These are phyloP conservation scores for Reticulitermes speratus DNA, from an alignment of 1,140 invertebrate genomes.

Conservation along the genomic window DNA sequence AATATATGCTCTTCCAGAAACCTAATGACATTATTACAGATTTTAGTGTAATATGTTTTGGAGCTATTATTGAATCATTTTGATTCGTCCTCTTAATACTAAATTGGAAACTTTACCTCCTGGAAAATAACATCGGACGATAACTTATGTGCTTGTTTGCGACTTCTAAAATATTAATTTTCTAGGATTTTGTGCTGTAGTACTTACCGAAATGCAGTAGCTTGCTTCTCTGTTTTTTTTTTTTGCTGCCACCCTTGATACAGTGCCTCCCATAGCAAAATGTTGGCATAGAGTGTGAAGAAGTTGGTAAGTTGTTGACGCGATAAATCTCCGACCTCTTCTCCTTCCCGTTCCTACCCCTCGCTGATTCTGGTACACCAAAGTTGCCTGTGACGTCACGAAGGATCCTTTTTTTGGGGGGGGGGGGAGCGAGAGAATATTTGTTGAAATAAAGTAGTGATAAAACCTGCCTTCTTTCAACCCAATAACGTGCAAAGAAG, in stretches of 20 bases:
- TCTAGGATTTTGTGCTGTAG: neutral
- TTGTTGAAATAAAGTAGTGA: neutral
- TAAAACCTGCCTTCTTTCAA: neutral
- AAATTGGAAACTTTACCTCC: too few relatives aligned
- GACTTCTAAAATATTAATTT: neutral
- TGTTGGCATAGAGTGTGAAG: neutral
- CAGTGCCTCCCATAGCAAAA: neutral
- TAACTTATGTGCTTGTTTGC: neutral
- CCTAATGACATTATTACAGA: too few relatives aligned
- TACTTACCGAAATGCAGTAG: neutral
- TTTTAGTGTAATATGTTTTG: too few relatives aligned
- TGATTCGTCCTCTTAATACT: too few relatives aligned
- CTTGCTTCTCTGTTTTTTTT: too few relatives aligned
- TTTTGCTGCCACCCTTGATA: neutral
- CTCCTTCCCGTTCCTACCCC: too few relatives aligned
- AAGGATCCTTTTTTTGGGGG: neutral
- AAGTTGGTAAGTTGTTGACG: neutral
- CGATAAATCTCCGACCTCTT: neutral
- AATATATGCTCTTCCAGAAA: too few relatives aligned
- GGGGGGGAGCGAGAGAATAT: too few relatives aligned
- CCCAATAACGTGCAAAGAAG: neutral
- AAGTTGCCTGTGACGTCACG: slow-evolving; percentile 1
- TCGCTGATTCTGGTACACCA: neutral
- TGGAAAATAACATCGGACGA: too few relatives aligned
- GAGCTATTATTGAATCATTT: too few relatives aligned